phyloP scores from a whole-genome alignment of 2,888 invertebrate species.

The Fabriciana adippe region DNA sequence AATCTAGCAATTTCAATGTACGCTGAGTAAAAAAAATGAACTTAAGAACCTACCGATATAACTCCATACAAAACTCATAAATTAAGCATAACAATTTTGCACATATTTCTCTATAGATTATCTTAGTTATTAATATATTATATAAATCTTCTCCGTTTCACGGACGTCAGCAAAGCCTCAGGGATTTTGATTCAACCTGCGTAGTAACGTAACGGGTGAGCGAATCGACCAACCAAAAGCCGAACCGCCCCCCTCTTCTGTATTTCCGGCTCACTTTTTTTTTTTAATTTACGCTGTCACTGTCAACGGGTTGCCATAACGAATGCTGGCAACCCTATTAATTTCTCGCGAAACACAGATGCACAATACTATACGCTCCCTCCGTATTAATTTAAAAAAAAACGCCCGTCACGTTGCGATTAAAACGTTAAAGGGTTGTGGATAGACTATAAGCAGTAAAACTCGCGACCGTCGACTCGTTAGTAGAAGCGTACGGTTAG shows the following conservation, averaged over 20 bases:
- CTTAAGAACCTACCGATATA: conserved; percentile 11
- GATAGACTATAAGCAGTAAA: conserved; percentile 65
- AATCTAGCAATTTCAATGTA: not conserved
- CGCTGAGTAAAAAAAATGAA: conserved; percentile 35
- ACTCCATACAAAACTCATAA: conserved; percentile 40
- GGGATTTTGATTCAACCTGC: conserved; percentile 81
- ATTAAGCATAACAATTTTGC: conserved; percentile 48
- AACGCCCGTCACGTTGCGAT: conserved; percentile 71
- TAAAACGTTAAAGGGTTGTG: conserved; percentile 74
- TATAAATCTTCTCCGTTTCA: conserved; percentile 38
- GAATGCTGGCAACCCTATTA: conserved; percentile 50
- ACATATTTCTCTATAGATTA: conserved; percentile 44
- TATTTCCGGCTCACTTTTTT: conserved; percentile 64
- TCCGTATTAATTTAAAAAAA: conserved; percentile 54
- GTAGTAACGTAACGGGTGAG: conserved; percentile 77
- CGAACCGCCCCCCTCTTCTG: conserved; percentile 76
- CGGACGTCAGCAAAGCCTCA: conserved; percentile 51
- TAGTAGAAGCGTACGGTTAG: conserved; percentile 80
- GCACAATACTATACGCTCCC: conserved; percentile 81
- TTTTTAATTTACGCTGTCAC: conserved; percentile 34
- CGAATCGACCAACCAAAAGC: conserved; percentile 67
- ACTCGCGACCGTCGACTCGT: conserved; percentile 68
- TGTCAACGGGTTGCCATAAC: conserved; percentile 51
- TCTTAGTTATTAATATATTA: conserved; percentile 31
- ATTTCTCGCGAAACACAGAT: conserved; percentile 70